Evolutionary conservation across 1,140 invertebrate species (phyloP).

Genomic region (Ephestia elutella): DNA sequence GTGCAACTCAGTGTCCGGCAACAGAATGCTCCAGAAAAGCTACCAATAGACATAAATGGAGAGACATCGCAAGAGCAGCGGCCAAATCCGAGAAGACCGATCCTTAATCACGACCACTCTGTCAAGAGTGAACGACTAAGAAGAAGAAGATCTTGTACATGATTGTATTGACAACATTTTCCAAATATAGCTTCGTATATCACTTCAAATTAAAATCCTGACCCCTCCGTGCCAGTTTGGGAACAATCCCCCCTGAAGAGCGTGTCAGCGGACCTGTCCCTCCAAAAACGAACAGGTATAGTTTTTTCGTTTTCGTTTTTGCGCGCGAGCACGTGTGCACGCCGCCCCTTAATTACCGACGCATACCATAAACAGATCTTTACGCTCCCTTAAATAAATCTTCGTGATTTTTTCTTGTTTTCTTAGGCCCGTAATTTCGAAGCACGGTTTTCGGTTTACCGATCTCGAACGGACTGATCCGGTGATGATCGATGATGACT

Average conservation of each 20-base stretch:
- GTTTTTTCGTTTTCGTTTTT: slow-evolving; percentile 64
- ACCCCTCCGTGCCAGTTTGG: slow-evolving; percentile 33
- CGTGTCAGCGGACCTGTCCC: slow-evolving; percentile 68
- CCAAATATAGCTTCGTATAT: background rate
- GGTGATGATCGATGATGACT: slow-evolving; percentile 57
- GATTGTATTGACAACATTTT: too few species aligned
- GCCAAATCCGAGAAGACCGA: too few species aligned
- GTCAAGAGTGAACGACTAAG: too few species aligned
- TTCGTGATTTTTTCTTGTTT: slow-evolving; percentile 63
- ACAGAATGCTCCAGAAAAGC: too few species aligned
- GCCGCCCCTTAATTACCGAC: slow-evolving; percentile 69
- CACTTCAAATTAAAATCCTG: background rate
- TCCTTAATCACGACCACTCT: too few species aligned
- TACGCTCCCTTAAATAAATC: slow-evolving; percentile 74
- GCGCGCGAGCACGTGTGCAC: slow-evolving; percentile 62
- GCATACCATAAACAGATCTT: slow-evolving; percentile 74
- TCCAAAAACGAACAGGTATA: slow-evolving; percentile 60
- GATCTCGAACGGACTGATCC: slow-evolving; percentile 35
- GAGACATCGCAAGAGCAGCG: too few species aligned
- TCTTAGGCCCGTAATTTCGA: slow-evolving; percentile 64
- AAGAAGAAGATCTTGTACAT: too few species aligned
- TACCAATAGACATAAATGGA: too few species aligned
- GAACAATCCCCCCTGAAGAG: slow-evolving; percentile 35
- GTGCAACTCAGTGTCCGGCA: too few species aligned
- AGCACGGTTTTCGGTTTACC: slow-evolving; percentile 56